Evolutionary conservation across 2,888 invertebrate genomes (phyloP).

Genomic region (Eurytoma adleriae): DNA sequence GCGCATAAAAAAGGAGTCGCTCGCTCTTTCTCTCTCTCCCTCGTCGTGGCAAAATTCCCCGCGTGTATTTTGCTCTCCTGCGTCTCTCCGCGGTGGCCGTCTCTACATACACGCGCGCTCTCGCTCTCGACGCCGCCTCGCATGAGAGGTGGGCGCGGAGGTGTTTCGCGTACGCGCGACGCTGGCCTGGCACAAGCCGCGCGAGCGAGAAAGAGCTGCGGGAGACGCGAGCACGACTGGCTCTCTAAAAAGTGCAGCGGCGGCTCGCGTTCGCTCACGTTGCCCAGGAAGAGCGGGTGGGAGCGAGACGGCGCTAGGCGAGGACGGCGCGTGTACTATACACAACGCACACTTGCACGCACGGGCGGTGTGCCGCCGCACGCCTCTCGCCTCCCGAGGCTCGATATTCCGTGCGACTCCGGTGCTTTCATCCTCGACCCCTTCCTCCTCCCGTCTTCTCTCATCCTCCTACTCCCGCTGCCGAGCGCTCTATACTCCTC

Average conservation of each 20-base stretch:
- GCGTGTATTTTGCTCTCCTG: conserved; percentile 18
- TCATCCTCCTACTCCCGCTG: neutral
- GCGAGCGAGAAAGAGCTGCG: conserved; percentile 55
- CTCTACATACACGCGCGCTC: no score
- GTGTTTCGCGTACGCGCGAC: conserved; percentile 35
- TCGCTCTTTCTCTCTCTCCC: neutral
- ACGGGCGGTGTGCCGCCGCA: neutral
- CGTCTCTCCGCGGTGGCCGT: neutral
- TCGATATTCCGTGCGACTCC: conserved; percentile 1
- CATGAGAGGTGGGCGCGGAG: conserved; percentile 38
- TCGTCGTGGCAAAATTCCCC: conserved; percentile 29
- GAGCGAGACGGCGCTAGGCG: conserved; percentile 28
- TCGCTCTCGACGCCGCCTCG: neutral
- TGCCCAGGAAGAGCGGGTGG: conserved; percentile 61
- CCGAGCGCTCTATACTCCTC: neutral
- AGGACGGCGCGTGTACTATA: neutral
- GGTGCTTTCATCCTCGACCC: conserved; percentile 18
- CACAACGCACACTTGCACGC: neutral
- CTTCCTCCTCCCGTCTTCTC: neutral
- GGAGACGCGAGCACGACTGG: conserved; percentile 70
- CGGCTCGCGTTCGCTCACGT: conserved; percentile 60
- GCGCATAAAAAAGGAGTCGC: conserved; percentile 4
- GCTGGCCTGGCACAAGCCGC: neutral
- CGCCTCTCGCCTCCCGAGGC: conserved; percentile 7
- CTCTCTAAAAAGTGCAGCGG: conserved; percentile 52